A percentile compares a stretch with the other conserved stretches of the same genome.
phyloP scores from a whole-genome alignment of 1,140 invertebrate genomes.

The Aporrectodea caliginosa region DNA sequence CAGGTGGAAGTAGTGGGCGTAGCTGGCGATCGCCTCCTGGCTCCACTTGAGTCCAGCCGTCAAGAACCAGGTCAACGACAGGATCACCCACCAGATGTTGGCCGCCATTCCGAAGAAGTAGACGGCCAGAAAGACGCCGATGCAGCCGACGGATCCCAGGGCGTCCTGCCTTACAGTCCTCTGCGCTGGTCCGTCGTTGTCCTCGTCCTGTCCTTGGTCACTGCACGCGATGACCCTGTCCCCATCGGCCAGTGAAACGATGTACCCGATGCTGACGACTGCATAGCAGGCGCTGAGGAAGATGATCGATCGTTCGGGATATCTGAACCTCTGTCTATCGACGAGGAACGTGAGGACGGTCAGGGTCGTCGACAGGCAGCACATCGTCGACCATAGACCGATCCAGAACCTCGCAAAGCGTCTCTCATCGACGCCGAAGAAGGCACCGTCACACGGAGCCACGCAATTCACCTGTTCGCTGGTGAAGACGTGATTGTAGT shows the following conservation, averaged over 20 bases:
- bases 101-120: conserved; percentile 98
- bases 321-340: conserved; percentile 73
- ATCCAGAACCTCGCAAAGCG: conserved; percentile 76
- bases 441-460: conserved; percentile 81
- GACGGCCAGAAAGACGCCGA: conserved; percentile 90
- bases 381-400: conserved; percentile 58
- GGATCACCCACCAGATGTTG: conserved; percentile 96
- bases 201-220: too few species aligned
- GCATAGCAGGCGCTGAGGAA: conserved; percentile 93
- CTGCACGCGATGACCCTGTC: conserved; percentile 87
- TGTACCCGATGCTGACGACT: conserved; percentile 84
- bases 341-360: conserved; percentile 88
- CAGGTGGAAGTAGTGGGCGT: conserved; percentile 95
- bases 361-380: conserved; percentile 58
- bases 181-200: too few species aligned
- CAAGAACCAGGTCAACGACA: conserved; percentile 96
- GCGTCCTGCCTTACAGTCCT: conserved; percentile 68
- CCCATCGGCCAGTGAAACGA: conserved; percentile 76
- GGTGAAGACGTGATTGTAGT: conserved; percentile 62
- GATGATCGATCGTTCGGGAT: conserved; percentile 91
- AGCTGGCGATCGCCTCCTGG: conserved; percentile 95
- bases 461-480: conserved; percentile 78
- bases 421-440: conserved; percentile 83
- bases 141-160: conserved; percentile 82
- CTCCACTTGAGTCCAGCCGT: conserved; percentile 97